A percentile compares a stretch with the other conserved stretches of the same genome.
These are phyloP conservation scores for Origma solitaria DNA, from an alignment of 2,113 vertebrate species.

Conservation along the genomic window DNA sequence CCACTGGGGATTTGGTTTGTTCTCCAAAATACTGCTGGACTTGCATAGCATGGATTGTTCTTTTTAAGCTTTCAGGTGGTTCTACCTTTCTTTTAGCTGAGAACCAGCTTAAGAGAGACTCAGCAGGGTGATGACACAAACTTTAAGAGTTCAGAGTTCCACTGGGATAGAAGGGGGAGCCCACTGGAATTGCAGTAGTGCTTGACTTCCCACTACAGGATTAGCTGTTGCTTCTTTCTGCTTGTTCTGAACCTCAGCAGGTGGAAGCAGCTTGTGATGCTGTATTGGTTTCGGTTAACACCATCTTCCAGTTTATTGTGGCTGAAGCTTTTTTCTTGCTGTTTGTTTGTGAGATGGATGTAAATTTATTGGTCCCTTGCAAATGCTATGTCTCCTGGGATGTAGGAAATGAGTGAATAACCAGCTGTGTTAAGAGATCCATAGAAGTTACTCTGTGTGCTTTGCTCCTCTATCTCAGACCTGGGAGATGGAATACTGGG, in stretches of 20 bases:
- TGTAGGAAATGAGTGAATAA: neutral
- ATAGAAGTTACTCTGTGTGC: neutral
- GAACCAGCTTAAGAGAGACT: neutral
- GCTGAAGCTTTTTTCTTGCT: neutral
- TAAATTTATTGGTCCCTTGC: neutral
- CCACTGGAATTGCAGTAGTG: neutral
- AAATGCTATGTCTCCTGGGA: neutral
- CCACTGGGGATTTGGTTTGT: neutral
- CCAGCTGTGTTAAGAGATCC: neutral
- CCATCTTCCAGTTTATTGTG: neutral
- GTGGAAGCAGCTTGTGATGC: constrained; percentile 11
- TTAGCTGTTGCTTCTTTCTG: neutral
- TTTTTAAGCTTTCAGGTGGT: neutral
- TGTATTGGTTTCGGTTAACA: neutral
- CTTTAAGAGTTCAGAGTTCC: neutral
- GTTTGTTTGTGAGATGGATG: neutral
- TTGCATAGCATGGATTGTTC: neutral
- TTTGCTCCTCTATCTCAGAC: neutral
- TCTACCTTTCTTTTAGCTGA: neutral
- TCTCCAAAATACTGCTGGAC: neutral
- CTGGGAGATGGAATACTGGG: too few species aligned
- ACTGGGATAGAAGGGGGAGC: neutral
- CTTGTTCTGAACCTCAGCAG: neutral
- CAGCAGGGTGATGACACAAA: neutral
- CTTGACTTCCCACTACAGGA: neutral